A percentile compares a stretch with the other conserved stretches of the same genome.
Evolutionary conservation across 2,113 vertebrate species (phyloP).

Genomic region (Poicephalus gulielmi): DNA sequence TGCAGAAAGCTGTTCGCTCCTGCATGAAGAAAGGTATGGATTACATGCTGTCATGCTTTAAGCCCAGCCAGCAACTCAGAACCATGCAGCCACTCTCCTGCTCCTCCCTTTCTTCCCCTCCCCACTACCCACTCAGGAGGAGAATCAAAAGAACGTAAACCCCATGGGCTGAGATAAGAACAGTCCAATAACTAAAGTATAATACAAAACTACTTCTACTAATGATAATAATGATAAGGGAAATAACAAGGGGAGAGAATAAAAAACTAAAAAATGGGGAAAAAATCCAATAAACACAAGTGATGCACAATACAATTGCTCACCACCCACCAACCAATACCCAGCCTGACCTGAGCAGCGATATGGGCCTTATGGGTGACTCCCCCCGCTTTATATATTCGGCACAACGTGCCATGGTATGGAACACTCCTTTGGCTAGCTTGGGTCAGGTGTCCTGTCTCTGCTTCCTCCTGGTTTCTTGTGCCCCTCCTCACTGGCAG

Average conservation of each 20-base stretch:
- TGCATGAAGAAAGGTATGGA: background rate
- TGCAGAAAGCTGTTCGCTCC: background rate
- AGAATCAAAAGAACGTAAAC: background rate
- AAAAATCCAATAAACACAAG: background rate
- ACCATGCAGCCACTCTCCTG: background rate
- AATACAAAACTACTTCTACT: background rate
- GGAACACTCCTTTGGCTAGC: background rate
- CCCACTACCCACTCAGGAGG: background rate
- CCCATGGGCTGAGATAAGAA: background rate
- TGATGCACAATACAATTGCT: background rate
- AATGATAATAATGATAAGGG: background rate
- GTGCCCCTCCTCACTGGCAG: background rate
- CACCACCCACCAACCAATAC: background rate
- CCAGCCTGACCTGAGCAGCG: background rate
- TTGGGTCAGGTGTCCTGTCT: background rate
- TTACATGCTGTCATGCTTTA: background rate
- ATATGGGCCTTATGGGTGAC: background rate
- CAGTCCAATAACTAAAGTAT: background rate
- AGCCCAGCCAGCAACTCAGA: background rate
- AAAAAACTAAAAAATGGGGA: background rate
- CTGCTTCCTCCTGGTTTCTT: background rate
- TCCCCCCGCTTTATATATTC: background rate
- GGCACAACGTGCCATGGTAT: background rate
- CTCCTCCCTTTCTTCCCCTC: background rate
- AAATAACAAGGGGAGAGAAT: background rate